phyloP scores from a whole-genome alignment of 1,140 invertebrate species.

The Cotesia chilonis region DNA sequence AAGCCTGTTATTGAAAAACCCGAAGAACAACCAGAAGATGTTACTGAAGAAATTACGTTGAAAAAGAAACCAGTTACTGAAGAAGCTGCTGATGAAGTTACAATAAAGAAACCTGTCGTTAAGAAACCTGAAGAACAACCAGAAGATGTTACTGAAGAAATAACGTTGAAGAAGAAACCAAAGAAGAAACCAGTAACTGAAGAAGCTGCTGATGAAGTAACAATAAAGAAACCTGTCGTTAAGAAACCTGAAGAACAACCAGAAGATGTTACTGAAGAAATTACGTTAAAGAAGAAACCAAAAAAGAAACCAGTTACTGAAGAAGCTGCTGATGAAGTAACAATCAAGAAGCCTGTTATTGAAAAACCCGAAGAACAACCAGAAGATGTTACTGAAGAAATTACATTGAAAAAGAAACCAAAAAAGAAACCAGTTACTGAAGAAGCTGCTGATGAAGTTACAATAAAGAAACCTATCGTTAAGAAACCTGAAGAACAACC shows the following conservation, averaged over 20 bases:
- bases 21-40: constrained; percentile 46
- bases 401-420: constrained; percentile 42
- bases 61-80: constrained; percentile 54
- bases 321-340: constrained; percentile 60
- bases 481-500: neutral
- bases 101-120: constrained; percentile 58
- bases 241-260: constrained; percentile 42
- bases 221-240: constrained; percentile 41
- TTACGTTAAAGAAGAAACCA: constrained; percentile 59
- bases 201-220: constrained; percentile 50
- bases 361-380: constrained; percentile 44
- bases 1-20: constrained; percentile 41
- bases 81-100: constrained; percentile 64
- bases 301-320: constrained; percentile 54
- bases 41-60: constrained; percentile 48
- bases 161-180: constrained; percentile 58
- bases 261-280: constrained; percentile 59
- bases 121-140: constrained; percentile 47
- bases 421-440: constrained; percentile 42
- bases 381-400: constrained; percentile 43
- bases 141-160: constrained; percentile 46
- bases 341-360: constrained; percentile 51
- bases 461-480: constrained; percentile 45
- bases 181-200: constrained; percentile 50
- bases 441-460: constrained; percentile 44